Base-by-base conservation (phyloP, 2,888 invertebrate species). In the Baronia brevicornis region DNA sequence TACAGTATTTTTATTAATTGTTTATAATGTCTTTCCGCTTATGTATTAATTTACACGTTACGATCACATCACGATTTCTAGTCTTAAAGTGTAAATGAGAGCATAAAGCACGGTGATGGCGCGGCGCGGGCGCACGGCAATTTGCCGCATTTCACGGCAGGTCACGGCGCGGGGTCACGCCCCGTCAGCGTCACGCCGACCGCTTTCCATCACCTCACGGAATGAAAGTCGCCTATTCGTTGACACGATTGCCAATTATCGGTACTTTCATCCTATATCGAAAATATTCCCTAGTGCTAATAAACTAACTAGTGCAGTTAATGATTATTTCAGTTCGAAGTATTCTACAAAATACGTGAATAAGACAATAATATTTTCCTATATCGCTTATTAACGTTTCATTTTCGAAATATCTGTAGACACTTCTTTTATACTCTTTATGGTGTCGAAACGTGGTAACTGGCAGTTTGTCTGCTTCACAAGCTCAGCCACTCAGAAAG, bases 111-210 rank as follows among this genome's bases (percentile, higher is more conserved):
- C 72, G 71, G 48, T 39, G 33, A 34, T 39, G 37, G 36, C 9
- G 35, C 32, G 33, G 39, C 49, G 51, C 71, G 69, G 61, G 71
- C 75, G 72, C 82, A 84, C 82, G 82, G 77, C 82, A 79, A 84
- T 84, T 84, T 82, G 77, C 72, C 79, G 71, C 70, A 70, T 80
- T 74, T 73, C 77, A 82, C 75, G 77, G 66, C 68, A 58, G 77
- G 75, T 74, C 77, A 73, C 73, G 77, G 53, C 54, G 60, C 54
- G 61, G 48, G 77, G 77, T 80, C 79, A 78, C 77, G 78, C 63
- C 39, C 39, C 31, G 42, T n/a, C n/a, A n/a, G 37, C 48, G 53
- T 54, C 54, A 53, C 53, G 53, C 67, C 55, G 61, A 65, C 60
- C 71, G 41, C 41, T 38, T 35, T 36, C 41, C 31, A 36, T 65